phyloP scores from a whole-genome alignment of 2,113 vertebrate genomes.

The Gyps fulvus region DNA sequence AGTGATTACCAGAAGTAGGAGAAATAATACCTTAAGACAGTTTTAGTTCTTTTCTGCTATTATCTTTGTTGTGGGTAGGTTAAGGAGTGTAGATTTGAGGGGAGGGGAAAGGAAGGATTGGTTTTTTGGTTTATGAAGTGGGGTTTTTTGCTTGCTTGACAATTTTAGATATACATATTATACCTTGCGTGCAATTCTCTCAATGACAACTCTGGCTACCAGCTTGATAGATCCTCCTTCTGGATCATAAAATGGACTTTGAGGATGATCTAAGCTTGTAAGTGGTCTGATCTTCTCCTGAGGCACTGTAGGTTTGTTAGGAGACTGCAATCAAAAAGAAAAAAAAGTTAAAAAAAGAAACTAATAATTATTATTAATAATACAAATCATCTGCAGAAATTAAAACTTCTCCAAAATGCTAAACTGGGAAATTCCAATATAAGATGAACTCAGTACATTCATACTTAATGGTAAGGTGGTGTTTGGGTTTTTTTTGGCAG shows the following conservation, averaged over 20 bases:
- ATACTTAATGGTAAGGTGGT: neutral
- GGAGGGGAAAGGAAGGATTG: neutral
- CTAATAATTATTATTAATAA: neutral
- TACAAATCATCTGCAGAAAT: neutral
- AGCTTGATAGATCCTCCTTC: slow-evolving; percentile 95
- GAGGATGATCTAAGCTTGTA: slow-evolving; percentile 95
- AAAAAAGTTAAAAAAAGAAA: neutral
- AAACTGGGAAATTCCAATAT: neutral
- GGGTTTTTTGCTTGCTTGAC: neutral
- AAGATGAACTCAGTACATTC: neutral
- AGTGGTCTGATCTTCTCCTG: slow-evolving; percentile 96
- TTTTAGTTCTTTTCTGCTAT: neutral
- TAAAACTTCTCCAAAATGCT: neutral
- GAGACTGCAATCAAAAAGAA: slow-evolving; percentile 77
- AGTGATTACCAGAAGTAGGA: neutral
- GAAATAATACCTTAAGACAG: neutral
- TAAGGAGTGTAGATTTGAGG: neutral
- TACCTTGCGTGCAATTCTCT: slow-evolving; percentile 98
- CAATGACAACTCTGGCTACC: slow-evolving; percentile 90
- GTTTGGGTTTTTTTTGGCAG: neutral
- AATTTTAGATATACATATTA: neutral
- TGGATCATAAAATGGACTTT: slow-evolving; percentile 98
- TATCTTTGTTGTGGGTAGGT: neutral
- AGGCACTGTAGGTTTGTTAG: slow-evolving; percentile 87
- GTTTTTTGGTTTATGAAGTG: neutral